Evolutionary conservation across 2,797 vertebrate genomes (phyloP).

Genomic region (Neostethus bicornis): DNA sequence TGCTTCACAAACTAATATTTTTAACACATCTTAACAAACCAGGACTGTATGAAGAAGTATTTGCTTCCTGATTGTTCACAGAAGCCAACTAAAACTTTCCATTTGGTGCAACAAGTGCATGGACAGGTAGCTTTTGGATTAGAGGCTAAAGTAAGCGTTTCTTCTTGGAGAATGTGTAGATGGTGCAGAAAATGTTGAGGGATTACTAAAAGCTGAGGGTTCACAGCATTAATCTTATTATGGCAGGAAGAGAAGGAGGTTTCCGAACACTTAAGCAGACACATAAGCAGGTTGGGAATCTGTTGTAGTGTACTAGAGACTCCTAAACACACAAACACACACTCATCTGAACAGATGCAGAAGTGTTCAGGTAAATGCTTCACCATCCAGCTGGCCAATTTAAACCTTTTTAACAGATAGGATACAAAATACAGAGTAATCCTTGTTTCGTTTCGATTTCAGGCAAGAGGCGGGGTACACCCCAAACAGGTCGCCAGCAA

Average conservation of each 20-base stretch:
- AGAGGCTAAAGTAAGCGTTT: slow-evolving; percentile 45
- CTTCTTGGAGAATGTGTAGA: slow-evolving; percentile 51
- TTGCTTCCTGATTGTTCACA: slow-evolving; percentile 27
- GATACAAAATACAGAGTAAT: too few relatives aligned
- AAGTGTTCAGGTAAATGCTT: neutral
- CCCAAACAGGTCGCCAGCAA: too few relatives aligned
- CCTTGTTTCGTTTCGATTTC: too few relatives aligned
- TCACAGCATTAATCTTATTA: slow-evolving; percentile 76
- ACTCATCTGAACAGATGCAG: neutral
- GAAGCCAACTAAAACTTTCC: slow-evolving; percentile 15
- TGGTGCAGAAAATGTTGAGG: slow-evolving; percentile 62
- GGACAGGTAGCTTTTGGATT: slow-evolving; percentile 21
- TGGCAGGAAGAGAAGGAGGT: slow-evolving; percentile 51
- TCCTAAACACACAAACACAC: slow-evolving; percentile 8
- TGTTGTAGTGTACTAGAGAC: slow-evolving; percentile 30
- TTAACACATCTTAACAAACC: slow-evolving; percentile 6
- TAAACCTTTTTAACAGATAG: too few relatives aligned
- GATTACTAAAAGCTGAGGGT: slow-evolving; percentile 73
- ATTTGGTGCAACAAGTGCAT: slow-evolving; percentile 3
- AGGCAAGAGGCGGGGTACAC: too few relatives aligned
- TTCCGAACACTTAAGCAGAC: slow-evolving; percentile 48
- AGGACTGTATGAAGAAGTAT: slow-evolving; percentile 22
- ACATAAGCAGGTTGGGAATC: slow-evolving; percentile 49
- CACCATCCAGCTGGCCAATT: neutral
- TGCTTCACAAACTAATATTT: slow-evolving; percentile 13